phyloP scores from a whole-genome alignment of 92 coral and sea anemone species.

The Blastomussa wellsi region DNA sequence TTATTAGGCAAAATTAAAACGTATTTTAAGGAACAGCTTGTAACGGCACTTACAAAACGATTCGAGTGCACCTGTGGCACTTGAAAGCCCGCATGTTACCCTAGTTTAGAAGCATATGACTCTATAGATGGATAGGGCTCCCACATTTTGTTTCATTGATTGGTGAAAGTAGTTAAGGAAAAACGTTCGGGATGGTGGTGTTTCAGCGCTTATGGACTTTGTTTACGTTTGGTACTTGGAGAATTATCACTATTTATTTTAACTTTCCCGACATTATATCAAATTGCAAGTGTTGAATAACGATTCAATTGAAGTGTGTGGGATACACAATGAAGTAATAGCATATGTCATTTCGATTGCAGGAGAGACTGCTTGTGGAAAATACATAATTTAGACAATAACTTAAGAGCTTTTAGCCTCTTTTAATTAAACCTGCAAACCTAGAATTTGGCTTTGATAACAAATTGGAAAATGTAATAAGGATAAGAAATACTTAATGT shows the following conservation, averaged over 20 bases:
- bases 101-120: not conserved
- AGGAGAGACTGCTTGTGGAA: not conserved
- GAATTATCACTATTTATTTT: slow-evolving; percentile 15
- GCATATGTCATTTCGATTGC: slow-evolving; percentile 3
- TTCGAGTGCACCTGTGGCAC: no score
- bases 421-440: not conserved
- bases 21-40: not conserved
- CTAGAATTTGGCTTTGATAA: not conserved
- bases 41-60: not conserved
- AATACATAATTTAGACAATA: not conserved
- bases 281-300: slow-evolving; percentile 6
- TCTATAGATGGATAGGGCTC: not conserved
- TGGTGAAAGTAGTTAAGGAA: no score
- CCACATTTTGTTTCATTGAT: not conserved
- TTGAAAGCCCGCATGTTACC: not conserved
- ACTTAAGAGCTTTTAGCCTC: not conserved
- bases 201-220: not conserved
- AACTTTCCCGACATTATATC: not conserved
- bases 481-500: not conserved
- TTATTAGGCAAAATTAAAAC: no score
- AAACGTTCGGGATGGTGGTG: not conserved
- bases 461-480: not conserved
- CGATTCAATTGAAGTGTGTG: not conserved
- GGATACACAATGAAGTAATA: not conserved
- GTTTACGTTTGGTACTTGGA: not conserved